Base-by-base conservation (phyloP, 1,140 invertebrate species). In the Eumeta japonica region DNA sequence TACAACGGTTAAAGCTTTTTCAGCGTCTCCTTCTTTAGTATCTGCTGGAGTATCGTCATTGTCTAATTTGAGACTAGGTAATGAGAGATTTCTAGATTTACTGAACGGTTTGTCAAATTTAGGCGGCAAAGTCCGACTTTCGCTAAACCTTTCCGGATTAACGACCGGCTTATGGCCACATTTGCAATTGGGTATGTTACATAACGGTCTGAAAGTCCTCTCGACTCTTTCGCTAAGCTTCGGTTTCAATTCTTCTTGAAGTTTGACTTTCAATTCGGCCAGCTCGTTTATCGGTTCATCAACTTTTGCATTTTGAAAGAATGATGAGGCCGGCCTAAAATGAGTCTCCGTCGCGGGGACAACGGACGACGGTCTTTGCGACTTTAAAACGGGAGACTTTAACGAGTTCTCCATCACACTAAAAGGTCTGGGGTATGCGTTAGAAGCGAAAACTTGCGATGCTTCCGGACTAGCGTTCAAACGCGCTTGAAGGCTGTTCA, bases 101-200 rank as follows among this genome's bases (percentile, higher is more conserved):
- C 50, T 55, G n/a, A 74, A 43, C 19, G 58, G 62, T 35, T 58
- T 60, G 17, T 55, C 47, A 15, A 62, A 58, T 3, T 59, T 48
- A 11, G 51, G 45, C 0, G 67, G 67, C 14, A 72, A 37, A 4
- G 70, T 71, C 11, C 59, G 41, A 1, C 53, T 52, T 42, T 74
- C 65, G 14, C 59, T 65, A 30, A 60, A 60, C 24, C 62, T 52
- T 1, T 37, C 41, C 1, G 49, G 36, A 14, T 56, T 45, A 1
- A 50, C 35, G 4, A 38, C 30, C 1, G 58, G 42, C 16, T 62
- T 68, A 2, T 51, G 47, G 38, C 58, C 62, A 41, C 70, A 74
- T 46, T 65, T 72, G 41, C 70, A 74, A 37, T 70, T 67, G 5
- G 70, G 67, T 28, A 74, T 70, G n/a, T 55, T 48, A 43, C 70